Evolutionary conservation across 2,113 vertebrate species (phyloP).

Genomic region (Megaceryle torquata): DNA sequence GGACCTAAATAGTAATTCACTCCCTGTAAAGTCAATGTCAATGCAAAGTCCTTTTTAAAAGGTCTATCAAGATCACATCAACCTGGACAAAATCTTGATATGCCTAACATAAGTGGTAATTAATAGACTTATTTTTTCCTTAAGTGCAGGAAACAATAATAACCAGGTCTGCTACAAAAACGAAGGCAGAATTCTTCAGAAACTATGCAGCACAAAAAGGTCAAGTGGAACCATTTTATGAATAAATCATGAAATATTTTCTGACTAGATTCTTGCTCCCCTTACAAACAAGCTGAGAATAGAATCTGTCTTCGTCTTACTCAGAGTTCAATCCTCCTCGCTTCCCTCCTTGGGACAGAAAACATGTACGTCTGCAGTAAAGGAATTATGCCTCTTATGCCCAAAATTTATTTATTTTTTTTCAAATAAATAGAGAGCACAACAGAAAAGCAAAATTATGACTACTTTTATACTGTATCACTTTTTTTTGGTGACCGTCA

Average conservation of each 20-base stretch:
- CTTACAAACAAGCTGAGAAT: background rate
- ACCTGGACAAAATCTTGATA: background rate
- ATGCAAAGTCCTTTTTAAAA: background rate
- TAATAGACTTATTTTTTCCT: background rate
- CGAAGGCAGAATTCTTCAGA: background rate
- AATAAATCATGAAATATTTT: slow-evolving; percentile 19
- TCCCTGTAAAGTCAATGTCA: background rate
- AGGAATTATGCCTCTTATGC: background rate
- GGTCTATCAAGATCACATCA: background rate
- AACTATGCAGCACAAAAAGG: background rate
- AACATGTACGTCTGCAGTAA: rapidly evolving
- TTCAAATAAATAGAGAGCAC: background rate
- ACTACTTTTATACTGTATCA: background rate
- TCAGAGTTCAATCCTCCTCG: background rate
- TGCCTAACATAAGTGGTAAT: background rate
- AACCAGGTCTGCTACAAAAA: background rate
- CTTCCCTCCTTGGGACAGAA: background rate
- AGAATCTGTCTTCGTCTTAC: background rate
- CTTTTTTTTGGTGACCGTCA: background rate
- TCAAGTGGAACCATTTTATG: background rate
- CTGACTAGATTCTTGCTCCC: background rate
- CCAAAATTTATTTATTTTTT: background rate
- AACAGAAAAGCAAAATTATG: background rate
- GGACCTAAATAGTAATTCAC: background rate
- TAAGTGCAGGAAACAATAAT: background rate